phyloP scores from a whole-genome alignment of 1,140 invertebrate genomes.

The Drosophila aff. region DNA sequence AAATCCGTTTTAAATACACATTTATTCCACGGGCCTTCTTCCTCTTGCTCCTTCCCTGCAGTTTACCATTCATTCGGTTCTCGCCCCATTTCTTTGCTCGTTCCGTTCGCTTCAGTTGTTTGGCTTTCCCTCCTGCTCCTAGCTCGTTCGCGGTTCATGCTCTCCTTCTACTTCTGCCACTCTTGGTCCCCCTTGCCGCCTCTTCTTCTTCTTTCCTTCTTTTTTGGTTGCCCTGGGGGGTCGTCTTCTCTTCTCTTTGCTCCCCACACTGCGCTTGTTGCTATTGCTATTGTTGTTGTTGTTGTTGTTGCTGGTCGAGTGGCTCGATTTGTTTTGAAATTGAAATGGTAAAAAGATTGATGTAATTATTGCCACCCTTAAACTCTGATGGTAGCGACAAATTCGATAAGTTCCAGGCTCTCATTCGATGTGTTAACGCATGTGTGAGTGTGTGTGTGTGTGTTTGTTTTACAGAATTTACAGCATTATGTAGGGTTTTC shows the following conservation, averaged over 20 bases:
- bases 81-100: slow-evolving; percentile 37
- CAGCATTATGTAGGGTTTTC: slow-evolving; percentile 26
- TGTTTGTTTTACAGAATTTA: slow-evolving; percentile 31
- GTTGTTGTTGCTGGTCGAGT: slow-evolving; percentile 25
- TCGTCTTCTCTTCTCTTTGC: slow-evolving; percentile 6
- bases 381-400: slow-evolving; percentile 47
- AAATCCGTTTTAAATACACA: slow-evolving; percentile 14
- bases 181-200: background rate
- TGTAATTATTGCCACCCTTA: slow-evolving; percentile 73
- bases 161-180: background rate
- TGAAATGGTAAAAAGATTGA: slow-evolving; percentile 74
- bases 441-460: too few relatives aligned
- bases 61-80: slow-evolving; percentile 15
- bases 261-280: background rate
- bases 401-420: slow-evolving; percentile 39
- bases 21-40: slow-evolving; percentile 19
- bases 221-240: slow-evolving; percentile 24
- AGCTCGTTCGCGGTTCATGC: background rate
- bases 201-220: background rate
- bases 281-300: background rate
- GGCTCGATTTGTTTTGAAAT: slow-evolving; percentile 58
- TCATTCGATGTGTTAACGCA: slow-evolving; percentile 6
- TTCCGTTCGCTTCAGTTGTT: slow-evolving; percentile 25
- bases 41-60: slow-evolving; percentile 5
- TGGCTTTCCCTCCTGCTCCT: slow-evolving; percentile 15